These are phyloP conservation scores for Neoitamus cyanurus DNA, from an alignment of 2,888 invertebrate genomes.

Conservation along the genomic window DNA sequence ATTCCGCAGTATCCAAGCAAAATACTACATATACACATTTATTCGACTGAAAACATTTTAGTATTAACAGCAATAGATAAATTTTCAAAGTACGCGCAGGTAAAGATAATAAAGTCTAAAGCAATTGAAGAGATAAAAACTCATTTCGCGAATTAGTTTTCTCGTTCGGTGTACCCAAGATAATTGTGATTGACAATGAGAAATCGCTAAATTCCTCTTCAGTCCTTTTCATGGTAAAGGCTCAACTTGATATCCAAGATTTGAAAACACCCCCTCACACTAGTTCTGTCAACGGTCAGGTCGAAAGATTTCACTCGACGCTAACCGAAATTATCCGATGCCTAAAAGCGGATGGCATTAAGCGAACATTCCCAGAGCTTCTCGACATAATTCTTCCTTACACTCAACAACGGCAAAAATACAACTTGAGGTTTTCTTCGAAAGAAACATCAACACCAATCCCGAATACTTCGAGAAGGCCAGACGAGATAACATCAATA, in stretches of 20 bases:
- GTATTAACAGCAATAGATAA: neutral
- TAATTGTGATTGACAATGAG: too few relatives aligned
- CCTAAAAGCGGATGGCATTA: neutral
- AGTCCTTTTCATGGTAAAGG: too few relatives aligned
- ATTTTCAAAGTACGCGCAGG: too few relatives aligned
- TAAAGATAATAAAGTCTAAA: neutral
- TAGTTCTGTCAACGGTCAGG: too few relatives aligned
- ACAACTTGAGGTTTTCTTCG: slow-evolving; percentile 48
- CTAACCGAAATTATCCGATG: neutral
- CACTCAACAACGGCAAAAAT: slow-evolving; percentile 47
- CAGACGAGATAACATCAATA: slow-evolving; percentile 10
- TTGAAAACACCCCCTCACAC: too few relatives aligned
- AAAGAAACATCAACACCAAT: slow-evolving; percentile 37
- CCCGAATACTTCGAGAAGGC: neutral
- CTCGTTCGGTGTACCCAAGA: too few relatives aligned
- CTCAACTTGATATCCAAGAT: too few relatives aligned
- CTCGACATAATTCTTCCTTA: slow-evolving; percentile 45
- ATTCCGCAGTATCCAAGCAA: neutral
- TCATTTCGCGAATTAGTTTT: neutral
- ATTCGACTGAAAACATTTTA: neutral
- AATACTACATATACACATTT: neutral
- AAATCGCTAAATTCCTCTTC: neutral
- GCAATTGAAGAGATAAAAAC: neutral
- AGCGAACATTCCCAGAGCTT: slow-evolving; percentile 38
- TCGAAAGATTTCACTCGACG: neutral